phyloP scores from a whole-genome alignment of 1,140 invertebrate genomes.

The Heliothis subflexa region DNA sequence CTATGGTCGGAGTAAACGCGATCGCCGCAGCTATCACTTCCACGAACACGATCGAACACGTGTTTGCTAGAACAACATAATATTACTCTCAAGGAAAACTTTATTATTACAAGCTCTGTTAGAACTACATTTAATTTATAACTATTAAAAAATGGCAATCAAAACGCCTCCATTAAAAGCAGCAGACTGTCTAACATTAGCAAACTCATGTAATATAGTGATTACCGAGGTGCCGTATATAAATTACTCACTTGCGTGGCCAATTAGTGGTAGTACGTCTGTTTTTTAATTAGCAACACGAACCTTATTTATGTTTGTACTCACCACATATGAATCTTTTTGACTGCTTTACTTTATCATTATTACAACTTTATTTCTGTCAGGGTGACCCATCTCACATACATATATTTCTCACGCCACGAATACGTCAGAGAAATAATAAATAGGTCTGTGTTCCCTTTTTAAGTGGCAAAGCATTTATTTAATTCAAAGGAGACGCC shows the following conservation, averaged over 20 bases:
- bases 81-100: neutral
- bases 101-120: neutral
- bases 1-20: neutral
- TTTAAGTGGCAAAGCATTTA: neutral
- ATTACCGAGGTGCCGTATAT: constrained; percentile 1
- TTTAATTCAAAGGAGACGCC: neutral
- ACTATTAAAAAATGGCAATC: too few relatives aligned
- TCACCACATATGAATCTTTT: neutral
- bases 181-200: neutral
- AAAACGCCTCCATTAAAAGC: neutral
- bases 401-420: too few relatives aligned
- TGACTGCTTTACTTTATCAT: neutral
- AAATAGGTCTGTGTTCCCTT: too few relatives aligned
- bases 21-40: neutral
- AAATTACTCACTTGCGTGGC: constrained; percentile 17
- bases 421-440: too few relatives aligned
- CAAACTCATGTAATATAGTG: constrained; percentile 11
- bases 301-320: neutral
- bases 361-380: neutral
- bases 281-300: constrained; percentile 29
- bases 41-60: neutral
- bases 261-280: constrained; percentile 15
- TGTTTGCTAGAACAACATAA: neutral
- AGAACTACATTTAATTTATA: too few relatives aligned
- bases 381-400: neutral